Evolutionary conservation across 2,797 vertebrate species (phyloP).

Genomic region (Eulemur coronatus): DNA sequence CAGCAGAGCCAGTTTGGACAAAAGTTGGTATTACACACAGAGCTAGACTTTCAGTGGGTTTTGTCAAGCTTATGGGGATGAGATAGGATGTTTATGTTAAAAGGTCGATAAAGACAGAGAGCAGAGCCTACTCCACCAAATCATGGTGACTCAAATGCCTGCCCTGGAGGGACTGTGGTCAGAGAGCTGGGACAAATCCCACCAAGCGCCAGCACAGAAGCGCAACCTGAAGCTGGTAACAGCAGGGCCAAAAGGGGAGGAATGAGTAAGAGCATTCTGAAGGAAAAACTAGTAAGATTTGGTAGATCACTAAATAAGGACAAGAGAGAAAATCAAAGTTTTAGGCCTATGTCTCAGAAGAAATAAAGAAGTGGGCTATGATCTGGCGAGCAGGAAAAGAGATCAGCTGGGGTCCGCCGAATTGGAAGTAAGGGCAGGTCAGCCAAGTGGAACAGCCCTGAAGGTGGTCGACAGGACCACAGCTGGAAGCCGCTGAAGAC

Average conservation of each 20-base stretch:
- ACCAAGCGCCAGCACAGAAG: not conserved
- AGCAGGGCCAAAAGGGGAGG: not conserved
- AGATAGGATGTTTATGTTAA: not conserved
- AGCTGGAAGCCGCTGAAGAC: not conserved
- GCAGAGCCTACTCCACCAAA: too few relatives aligned
- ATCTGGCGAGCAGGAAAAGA: not conserved
- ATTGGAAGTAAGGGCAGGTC: not conserved
- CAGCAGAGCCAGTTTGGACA: not conserved
- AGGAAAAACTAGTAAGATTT: not conserved
- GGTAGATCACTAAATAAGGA: not conserved
- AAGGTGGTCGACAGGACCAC: not conserved
- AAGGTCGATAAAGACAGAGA: not conserved
- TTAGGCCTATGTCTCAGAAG: not conserved
- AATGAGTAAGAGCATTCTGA: not conserved
- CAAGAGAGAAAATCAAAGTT: not conserved
- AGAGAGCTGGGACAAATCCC: not conserved
- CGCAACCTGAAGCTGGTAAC: not conserved
- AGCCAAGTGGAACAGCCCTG: not conserved
- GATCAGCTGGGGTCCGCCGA: not conserved
- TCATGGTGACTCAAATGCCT: not conserved
- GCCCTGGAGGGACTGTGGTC: not conserved
- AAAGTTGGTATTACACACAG: rapidly evolving
- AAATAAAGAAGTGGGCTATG: not conserved
- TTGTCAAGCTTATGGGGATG: not conserved
- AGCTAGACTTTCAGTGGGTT: rapidly evolving